Conservation (phyloP, 1,140 invertebrate genomes). For the Adelges cooleyi region DNA sequence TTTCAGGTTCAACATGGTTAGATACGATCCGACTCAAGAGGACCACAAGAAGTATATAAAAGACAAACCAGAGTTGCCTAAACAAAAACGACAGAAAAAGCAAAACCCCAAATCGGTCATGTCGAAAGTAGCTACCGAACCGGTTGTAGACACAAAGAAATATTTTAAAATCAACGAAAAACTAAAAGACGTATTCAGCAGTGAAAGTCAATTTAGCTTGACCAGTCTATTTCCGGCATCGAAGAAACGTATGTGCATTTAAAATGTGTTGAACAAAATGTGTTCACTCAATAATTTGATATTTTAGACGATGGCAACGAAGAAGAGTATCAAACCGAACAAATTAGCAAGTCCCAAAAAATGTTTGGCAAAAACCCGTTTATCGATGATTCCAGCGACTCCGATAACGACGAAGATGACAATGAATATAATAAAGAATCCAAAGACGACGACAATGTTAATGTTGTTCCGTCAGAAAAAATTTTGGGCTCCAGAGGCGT, state of each 20-base stretch:
- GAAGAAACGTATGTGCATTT: slow-evolving; percentile 2
- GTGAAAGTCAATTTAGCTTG: slow-evolving; percentile 12
- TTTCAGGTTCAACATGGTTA: slow-evolving; percentile 20
- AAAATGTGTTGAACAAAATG: too few species aligned
- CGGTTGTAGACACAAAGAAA: slow-evolving; percentile 8
- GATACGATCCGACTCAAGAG: slow-evolving; percentile 23
- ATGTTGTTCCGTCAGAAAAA: slow-evolving; percentile 2
- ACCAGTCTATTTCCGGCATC: background rate
- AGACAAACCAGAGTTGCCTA: slow-evolving; percentile 17
- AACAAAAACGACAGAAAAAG: slow-evolving; percentile 14
- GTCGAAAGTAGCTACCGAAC: background rate
- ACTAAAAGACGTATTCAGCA: slow-evolving; percentile 15
- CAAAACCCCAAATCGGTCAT: background rate
- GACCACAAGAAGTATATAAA: slow-evolving; percentile 19
- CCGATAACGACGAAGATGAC: background rate
- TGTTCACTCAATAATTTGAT: background rate
- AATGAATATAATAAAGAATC: background rate
- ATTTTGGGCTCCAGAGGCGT: slow-evolving; percentile 9
- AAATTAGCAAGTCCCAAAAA: background rate
- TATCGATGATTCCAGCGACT: slow-evolving; percentile 17
- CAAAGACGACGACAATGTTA: background rate
- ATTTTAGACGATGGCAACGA: background rate
- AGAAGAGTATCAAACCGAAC: slow-evolving; percentile 5
- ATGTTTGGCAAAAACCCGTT: slow-evolving; percentile 16
- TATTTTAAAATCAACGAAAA: slow-evolving; percentile 17